Base-by-base conservation (phyloP, 2,797 vertebrate genomes). In the Agapornis canus region DNA sequence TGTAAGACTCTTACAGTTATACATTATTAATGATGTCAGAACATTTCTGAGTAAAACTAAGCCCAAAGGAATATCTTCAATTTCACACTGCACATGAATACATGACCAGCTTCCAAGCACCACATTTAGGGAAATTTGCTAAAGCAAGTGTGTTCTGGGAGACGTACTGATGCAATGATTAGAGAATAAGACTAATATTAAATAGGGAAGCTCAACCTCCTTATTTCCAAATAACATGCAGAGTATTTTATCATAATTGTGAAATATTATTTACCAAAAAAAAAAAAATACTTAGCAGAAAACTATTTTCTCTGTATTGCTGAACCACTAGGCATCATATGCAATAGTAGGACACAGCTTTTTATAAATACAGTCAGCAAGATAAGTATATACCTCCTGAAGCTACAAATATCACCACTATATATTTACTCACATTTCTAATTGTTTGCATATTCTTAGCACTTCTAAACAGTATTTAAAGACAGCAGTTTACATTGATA, bases 21-120 rank as follows among this genome's bases (percentile, higher is more conserved):
- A 78, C 42, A 75, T 81, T 90, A 94, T 81, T 90, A 94, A 94
- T 49, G 47, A 89, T 19, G 32, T 71, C 80, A 88, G 79, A 92
- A 88, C 19, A 75, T 75, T 88, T 78, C 76, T 61, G 39, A 91
- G 72, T 71, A 83, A 94, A 92, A 88, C 39, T 61, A 88, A 65
- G 54, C 85, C 82, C 7, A 1, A 78, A 94, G 49, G 65, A 94
- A 13, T 61, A 63, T 20, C 65, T 69, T 87, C 43, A 59, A 42
- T 78, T 91, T 83, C 87, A 71, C 17, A 45, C 26, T 60, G 47
- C 73, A 66, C 0, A 0, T 65, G 92, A 91, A 92, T 56, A 72
- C 68, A 86, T 18, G 64, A 91, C 39, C 78, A 63, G 47, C 69
- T 94, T 91, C 72, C 85, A 88, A 81, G 47, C 42, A 90, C 6